phyloP scores from a whole-genome alignment of 2,113 vertebrate species.

The Choloepus hoffmanni region DNA sequence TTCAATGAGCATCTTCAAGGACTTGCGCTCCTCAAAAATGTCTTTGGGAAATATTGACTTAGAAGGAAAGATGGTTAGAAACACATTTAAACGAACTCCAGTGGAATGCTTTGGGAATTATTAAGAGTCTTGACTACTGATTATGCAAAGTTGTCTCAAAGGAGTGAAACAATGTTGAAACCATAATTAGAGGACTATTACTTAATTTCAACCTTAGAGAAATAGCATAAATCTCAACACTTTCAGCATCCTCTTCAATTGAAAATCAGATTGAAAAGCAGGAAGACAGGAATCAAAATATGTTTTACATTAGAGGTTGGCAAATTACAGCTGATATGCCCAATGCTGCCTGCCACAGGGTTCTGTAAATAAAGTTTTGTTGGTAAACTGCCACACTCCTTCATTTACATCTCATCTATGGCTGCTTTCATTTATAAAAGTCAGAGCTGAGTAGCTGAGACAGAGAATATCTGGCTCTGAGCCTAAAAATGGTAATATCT shows the following conservation, averaged over 20 bases:
- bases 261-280: background rate
- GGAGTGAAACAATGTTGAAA: background rate
- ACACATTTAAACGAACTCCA: background rate
- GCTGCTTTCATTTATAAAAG: background rate
- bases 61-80: background rate
- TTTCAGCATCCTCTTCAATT: background rate
- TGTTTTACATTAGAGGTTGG: background rate
- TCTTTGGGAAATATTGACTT: constrained; percentile 4
- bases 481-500: background rate
- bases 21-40: background rate
- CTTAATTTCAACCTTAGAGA: constrained; percentile 14
- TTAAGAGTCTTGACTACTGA: constrained; percentile 14
- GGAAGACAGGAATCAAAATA: background rate
- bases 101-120: background rate
- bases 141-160: background rate
- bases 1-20: constrained; percentile 41
- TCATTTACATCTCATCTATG: background rate
- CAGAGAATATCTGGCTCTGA: background rate
- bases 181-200: background rate
- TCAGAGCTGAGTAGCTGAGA: background rate
- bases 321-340: background rate
- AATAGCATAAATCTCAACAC: background rate
- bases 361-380: background rate
- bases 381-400: background rate
- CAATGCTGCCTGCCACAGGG: no score